A percentile compares a stretch with the other conserved stretches of the same genome.
These are phyloP conservation scores for Lacerta bilineata DNA, from an alignment of 2,797 vertebrate genomes.

Conservation along the genomic window DNA sequence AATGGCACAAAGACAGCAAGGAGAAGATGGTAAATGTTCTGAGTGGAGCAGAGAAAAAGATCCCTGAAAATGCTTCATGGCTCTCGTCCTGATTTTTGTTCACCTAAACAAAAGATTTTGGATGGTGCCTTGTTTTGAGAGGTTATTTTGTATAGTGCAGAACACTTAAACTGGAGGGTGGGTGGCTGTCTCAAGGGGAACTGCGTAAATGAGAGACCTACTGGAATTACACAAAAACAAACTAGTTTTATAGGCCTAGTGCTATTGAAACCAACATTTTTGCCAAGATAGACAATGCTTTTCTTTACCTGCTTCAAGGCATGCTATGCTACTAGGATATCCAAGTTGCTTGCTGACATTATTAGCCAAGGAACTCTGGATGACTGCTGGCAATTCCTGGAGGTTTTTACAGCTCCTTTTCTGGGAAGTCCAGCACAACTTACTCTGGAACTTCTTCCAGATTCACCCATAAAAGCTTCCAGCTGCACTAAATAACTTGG, in stretches of 20 bases:
- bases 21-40: background rate
- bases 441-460: conserved; percentile 32
- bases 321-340: background rate
- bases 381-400: conserved; percentile 24
- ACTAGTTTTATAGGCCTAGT: background rate
- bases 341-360: conserved; percentile 20
- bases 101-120: background rate
- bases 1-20: background rate
- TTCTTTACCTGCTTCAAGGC: background rate
- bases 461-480: conserved; percentile 38
- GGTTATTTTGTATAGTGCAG: background rate
- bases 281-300: background rate
- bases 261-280: background rate
- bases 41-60: background rate
- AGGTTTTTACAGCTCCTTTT: conserved; percentile 34
- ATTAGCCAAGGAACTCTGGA: conserved; percentile 31
- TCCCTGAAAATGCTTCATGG: background rate
- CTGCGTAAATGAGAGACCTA: background rate
- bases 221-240: conserved; percentile 26
- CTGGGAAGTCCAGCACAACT: conserved; percentile 5
- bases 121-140: background rate
- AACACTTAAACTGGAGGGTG: background rate
- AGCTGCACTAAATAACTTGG: conserved; percentile 26
- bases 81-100: background rate
- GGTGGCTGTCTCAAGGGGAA: background rate